Base-by-base conservation (phyloP, 1,140 invertebrate species). In the Sycophila sp. region DNA sequence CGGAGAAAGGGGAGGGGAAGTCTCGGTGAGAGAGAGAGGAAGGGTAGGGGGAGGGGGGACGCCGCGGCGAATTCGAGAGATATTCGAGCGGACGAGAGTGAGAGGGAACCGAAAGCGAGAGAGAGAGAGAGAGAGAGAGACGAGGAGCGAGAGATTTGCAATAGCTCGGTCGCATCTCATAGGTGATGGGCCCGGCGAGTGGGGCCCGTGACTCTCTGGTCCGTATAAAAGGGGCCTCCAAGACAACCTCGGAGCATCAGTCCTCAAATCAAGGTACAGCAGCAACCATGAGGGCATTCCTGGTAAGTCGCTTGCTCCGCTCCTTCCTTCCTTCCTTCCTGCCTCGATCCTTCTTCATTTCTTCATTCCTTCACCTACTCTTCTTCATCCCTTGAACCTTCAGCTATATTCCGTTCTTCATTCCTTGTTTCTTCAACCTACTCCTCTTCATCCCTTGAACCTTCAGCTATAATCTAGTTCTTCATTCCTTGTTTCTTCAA, bases 261-360 rank as follows among this genome's bases (percentile, higher is more conserved):
- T 86, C 82, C 85, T 86, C 83, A 84, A 85, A 86, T 84, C 84
- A 83, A 84, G 81, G 78, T 83, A 84, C 80, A 81, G 83, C 81
- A 85, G 67, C 58, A 84, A 85, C 80, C 84, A 86, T 86, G 85
- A 86, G 85, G 82, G 84, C 82, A 86, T 86, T 86, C 82, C 79
- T 86, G 84, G 85, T 86, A 80, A 86, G 84, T 85, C 73, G 73
- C 76, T 32, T 55, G 32, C 30, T 38, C 34, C 60, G 24, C 34
- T 47, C 40, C 38, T 59, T 59, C 58, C 56, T 63, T 30, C 17
- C 40, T 45, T 15, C 60, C 42, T 47, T 73, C 51, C 68, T 45
- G n/a, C 59, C 42, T 49, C 42, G 56, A n/a, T n/a, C n/a, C n/a
- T n/a, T n/a, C n/a, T n/a, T n/a, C n/a, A n/a, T n/a, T n/a, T n/a